These are phyloP conservation scores for Vulpes ferrilata DNA, from an alignment of 2,113 vertebrate genomes.

Conservation along the genomic window DNA sequence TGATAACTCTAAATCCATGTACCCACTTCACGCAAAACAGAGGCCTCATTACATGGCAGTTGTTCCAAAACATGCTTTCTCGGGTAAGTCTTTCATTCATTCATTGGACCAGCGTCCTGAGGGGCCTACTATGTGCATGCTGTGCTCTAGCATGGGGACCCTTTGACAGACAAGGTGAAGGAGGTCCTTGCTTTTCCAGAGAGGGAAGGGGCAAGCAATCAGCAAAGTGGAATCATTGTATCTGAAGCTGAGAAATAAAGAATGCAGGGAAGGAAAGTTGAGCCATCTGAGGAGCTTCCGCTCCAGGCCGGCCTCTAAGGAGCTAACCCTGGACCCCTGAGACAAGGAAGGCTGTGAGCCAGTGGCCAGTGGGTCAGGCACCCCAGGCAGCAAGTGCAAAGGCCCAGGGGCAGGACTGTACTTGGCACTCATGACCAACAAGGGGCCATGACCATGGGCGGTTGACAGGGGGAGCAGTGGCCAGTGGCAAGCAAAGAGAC, in stretches of 20 bases:
- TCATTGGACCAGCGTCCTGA: background rate
- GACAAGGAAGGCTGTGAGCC: background rate
- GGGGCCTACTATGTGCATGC: background rate
- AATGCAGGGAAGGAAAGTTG: background rate
- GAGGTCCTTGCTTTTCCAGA: background rate
- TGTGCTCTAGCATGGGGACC: accelerated
- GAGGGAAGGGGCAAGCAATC: background rate
- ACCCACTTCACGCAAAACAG: background rate
- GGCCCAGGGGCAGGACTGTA: too few relatives aligned
- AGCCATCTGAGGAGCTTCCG: too few relatives aligned
- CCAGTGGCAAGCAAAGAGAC: too few relatives aligned
- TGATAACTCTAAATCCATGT: background rate
- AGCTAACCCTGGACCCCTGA: accelerated
- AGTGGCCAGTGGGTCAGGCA: background rate
- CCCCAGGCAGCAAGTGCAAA: background rate
- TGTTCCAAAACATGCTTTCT: background rate
- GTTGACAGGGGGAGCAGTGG: too few relatives aligned
- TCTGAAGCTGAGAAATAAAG: background rate
- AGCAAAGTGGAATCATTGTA: accelerated
- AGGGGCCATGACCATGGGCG: accelerated
- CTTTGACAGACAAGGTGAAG: too few relatives aligned
- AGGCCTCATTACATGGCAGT: accelerated
- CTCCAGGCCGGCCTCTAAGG: too few relatives aligned
- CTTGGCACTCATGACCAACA: background rate
- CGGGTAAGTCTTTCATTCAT: accelerated